Conservation (phyloP, 1,140 invertebrate species). For the Zaprionus kolodkinae region DNA sequence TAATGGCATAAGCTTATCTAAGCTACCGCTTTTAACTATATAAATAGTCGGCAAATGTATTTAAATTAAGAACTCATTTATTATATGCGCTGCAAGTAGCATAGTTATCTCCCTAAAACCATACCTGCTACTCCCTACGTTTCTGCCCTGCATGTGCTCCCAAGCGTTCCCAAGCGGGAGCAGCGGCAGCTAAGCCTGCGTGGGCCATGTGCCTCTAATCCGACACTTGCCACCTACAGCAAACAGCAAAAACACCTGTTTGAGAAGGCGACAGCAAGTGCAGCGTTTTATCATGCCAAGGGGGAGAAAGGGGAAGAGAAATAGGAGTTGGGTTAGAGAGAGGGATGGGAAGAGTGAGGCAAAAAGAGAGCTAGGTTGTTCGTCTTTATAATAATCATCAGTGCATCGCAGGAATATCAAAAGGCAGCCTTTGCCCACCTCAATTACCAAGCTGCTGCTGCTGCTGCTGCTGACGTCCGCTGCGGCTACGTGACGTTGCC, state of each 20-base stretch:
- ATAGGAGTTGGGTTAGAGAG: too few species aligned
- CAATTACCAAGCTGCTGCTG: conserved; percentile 72
- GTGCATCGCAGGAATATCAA: conserved; percentile 65
- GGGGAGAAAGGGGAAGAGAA: neutral
- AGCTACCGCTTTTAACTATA: neutral
- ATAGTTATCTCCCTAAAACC: neutral
- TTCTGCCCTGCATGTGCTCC: neutral
- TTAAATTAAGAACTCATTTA: neutral
- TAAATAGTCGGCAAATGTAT: neutral
- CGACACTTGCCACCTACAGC: conserved; percentile 14
- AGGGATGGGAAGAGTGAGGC: neutral
- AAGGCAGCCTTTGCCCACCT: conserved; percentile 62
- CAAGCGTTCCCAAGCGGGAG: neutral
- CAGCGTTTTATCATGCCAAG: conserved; percentile 25
- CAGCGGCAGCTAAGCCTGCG: conserved; percentile 2
- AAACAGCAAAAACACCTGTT: conserved; percentile 12
- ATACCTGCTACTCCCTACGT: neutral
- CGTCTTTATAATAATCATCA: conserved; percentile 52
- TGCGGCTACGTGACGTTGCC: conserved; percentile 68
- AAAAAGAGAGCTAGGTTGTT: neutral
- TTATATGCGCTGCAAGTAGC: neutral
- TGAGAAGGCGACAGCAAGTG: conserved; percentile 6
- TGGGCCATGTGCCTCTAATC: conserved; percentile 44
- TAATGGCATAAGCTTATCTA: too few species aligned
- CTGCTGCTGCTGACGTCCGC: conserved; percentile 54